A percentile compares a stretch with the other conserved stretches of the same genome.
These are phyloP conservation scores for Pseudocheirus occidentalis DNA, from an alignment of 2,797 vertebrate genomes.

Conservation along the genomic window DNA sequence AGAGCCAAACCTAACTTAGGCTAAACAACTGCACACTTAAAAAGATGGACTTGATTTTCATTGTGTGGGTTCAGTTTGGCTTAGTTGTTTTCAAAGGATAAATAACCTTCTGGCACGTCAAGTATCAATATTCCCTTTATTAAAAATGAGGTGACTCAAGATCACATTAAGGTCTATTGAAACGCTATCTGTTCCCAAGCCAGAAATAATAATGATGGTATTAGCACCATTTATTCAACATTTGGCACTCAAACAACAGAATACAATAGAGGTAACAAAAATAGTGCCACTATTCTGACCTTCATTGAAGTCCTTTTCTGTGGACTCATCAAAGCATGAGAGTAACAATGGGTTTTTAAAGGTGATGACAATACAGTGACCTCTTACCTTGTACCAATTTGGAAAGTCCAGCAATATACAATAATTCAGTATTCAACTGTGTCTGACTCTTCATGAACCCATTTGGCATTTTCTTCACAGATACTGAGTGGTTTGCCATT, in stretches of 20 bases:
- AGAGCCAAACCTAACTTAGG: background rate
- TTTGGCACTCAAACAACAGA: constrained; percentile 67
- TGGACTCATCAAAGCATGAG: background rate
- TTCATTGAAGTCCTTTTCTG: background rate
- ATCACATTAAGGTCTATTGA: constrained; percentile 68
- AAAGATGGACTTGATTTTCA: constrained; percentile 12
- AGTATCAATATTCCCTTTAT: constrained; percentile 68
- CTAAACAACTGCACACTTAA: background rate
- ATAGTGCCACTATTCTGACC: background rate
- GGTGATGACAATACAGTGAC: background rate
- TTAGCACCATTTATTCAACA: constrained; percentile 71
- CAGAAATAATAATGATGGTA: constrained; percentile 58
- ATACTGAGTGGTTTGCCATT: background rate
- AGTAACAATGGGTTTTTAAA: background rate
- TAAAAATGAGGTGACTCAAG: constrained; percentile 77
- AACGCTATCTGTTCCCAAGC: constrained; percentile 69
- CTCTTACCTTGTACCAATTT: background rate
- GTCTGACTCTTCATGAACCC: background rate
- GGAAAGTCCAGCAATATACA: background rate
- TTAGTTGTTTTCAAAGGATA: constrained; percentile 44
- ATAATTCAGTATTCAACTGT: background rate
- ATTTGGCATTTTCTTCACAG: background rate
- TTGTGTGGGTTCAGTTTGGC: background rate
- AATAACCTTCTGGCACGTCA: constrained; percentile 50
- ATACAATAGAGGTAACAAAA: constrained; percentile 66